Percentiles rank a stretch among this genome's conserved stretches.
Evolutionary conservation across 2,797 vertebrate genomes (phyloP).

Genomic region (Lagodon rhomboides): DNA sequence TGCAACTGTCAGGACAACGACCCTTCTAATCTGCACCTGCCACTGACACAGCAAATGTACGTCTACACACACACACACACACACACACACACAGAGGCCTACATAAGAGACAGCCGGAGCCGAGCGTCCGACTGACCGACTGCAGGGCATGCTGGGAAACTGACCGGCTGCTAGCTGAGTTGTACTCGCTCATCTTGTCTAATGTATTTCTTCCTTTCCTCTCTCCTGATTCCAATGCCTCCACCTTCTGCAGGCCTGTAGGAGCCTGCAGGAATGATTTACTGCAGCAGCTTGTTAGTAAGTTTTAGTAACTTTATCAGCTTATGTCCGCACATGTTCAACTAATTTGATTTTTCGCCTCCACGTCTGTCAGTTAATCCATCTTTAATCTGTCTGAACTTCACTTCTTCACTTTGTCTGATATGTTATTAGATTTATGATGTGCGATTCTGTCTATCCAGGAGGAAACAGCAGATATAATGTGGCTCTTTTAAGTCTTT

Average conservation of each 20-base stretch:
- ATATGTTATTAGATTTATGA: background rate
- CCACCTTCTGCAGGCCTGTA: background rate
- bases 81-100: conserved; percentile 11
- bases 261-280: background rate
- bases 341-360: background rate
- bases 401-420: background rate
- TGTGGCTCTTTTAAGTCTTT: background rate
- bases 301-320: background rate
- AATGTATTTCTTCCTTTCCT: background rate
- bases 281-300: background rate
- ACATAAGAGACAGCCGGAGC: conserved; percentile 55
- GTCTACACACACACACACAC: conserved; percentile 44
- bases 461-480: background rate
- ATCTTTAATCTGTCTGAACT: background rate
- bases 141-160: conserved; percentile 59
- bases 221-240: background rate
- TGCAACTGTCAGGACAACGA: conserved; percentile 75
- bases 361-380: too few species aligned
- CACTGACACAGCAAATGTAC: conserved; percentile 82
- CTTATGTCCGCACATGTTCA: background rate
- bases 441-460: background rate
- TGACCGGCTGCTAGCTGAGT: background rate
- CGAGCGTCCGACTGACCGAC: conserved; percentile 22
- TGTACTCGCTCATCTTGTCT: background rate
- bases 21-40: conserved; percentile 83